Evolutionary conservation across 2,888 invertebrate genomes (phyloP).

Genomic region (Aspidiotus destructor): DNA sequence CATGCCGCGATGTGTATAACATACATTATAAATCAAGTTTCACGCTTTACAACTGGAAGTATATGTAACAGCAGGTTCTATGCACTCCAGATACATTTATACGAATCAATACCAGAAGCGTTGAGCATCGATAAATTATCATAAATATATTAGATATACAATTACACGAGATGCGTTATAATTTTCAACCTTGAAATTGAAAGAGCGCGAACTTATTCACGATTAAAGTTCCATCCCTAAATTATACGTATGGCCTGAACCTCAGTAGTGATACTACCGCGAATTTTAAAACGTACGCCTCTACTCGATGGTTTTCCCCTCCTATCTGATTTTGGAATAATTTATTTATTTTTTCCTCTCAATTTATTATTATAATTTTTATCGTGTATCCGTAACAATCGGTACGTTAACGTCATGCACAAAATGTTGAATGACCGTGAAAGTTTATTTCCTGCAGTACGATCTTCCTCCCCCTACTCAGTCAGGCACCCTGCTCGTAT

Average conservation of each 20-base stretch:
- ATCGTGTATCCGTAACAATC: background rate
- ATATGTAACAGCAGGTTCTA: background rate
- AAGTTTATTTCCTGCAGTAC: conserved; percentile 29
- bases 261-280: background rate
- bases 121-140: background rate
- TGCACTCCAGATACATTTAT: background rate
- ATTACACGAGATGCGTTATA: conserved; percentile 11
- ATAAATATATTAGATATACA: background rate
- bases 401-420: conserved; percentile 2
- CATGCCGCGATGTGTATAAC: background rate
- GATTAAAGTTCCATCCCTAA: conserved; percentile 10
- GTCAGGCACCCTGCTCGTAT: conserved; percentile 24
- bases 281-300: background rate
- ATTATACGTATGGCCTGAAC: background rate
- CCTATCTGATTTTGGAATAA: background rate
- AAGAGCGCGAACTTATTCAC: background rate
- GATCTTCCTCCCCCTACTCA: conserved; percentile 31
- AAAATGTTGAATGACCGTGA: conserved; percentile 25
- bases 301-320: background rate
- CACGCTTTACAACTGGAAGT: conserved; percentile 4
- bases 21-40: conserved; percentile 7
- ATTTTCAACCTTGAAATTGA: conserved; percentile 13
- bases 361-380: conserved; percentile 1
- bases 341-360: conserved; percentile 21
- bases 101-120: conserved; percentile 14